Evolutionary conservation across 1,140 invertebrate genomes (phyloP).

Genomic region (Matsumurasca onukii): DNA sequence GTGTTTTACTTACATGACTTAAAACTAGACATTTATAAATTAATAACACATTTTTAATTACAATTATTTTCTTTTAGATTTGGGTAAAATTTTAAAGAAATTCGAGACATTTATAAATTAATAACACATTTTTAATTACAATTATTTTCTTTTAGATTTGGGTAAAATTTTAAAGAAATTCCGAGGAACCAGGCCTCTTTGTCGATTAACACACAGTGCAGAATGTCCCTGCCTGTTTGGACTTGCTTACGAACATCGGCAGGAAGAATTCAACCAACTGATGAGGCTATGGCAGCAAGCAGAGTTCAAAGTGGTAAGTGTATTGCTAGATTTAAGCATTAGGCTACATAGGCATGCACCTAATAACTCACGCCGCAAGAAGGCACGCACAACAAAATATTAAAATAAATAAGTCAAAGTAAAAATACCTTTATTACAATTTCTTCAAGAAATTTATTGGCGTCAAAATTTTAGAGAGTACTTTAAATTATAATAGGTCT

Average conservation of each 20-base stretch:
- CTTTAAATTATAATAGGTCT: too few relatives aligned
- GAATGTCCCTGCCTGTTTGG: constrained; percentile 58
- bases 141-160: constrained; percentile 46
- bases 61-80: constrained; percentile 44
- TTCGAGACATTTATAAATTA: too few relatives aligned
- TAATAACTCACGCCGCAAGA: too few relatives aligned
- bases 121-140: not conserved
- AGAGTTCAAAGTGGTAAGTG: constrained; percentile 46
- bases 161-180: constrained; percentile 42
- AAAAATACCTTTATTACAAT: too few relatives aligned
- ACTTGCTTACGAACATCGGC: constrained; percentile 37
- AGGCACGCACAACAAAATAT: too few relatives aligned
- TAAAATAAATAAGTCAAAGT: too few relatives aligned
- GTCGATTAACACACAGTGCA: constrained; percentile 47
- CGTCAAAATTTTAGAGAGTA: too few relatives aligned
- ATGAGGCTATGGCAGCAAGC: constrained; percentile 50
- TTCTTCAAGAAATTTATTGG: too few relatives aligned
- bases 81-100: constrained; percentile 43
- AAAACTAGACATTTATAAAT: too few relatives aligned
- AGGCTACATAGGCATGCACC: too few relatives aligned
- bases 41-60: not conserved
- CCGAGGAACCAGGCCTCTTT: constrained; percentile 45
- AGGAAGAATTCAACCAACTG: constrained; percentile 44
- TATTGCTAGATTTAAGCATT: too few relatives aligned
- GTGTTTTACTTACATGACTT: constrained; percentile 15